phyloP scores from a whole-genome alignment of 1,140 invertebrate species.

The Zaprionus lachaisei region DNA sequence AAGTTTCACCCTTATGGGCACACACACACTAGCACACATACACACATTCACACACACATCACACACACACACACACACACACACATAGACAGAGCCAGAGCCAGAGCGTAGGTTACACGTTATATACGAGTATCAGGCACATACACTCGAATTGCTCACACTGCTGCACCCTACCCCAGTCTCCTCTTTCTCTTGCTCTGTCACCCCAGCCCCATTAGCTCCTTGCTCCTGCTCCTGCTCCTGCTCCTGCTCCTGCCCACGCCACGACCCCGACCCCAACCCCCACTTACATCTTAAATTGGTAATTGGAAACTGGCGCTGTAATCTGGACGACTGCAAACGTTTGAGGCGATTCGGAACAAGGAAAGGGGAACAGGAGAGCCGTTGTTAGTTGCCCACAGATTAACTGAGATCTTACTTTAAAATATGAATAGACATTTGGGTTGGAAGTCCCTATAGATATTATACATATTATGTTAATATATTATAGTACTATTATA shows the following conservation, averaged over 20 bases:
- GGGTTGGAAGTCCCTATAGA: too few relatives aligned
- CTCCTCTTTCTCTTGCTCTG: conserved; percentile 2
- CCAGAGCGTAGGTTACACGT: conserved; percentile 18
- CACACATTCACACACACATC: conserved; percentile 8
- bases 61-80: conserved; percentile 16
- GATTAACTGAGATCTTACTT: too few relatives aligned
- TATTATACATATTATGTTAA: too few relatives aligned
- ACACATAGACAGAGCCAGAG: conserved; percentile 9
- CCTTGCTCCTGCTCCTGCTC: neutral
- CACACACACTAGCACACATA: conserved; percentile 26
- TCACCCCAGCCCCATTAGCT: conserved; percentile 2
- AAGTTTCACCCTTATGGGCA: conserved; percentile 72
- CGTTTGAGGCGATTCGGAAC: neutral
- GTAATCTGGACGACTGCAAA: neutral
- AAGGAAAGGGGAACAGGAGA: neutral
- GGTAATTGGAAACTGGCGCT: neutral
- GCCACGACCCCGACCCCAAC: neutral
- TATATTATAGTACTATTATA: too few relatives aligned
- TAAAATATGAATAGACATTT: too few relatives aligned
- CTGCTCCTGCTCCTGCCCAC: neutral
- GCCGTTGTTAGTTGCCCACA: neutral
- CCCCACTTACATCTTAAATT: neutral
- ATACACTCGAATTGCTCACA: conserved; percentile 66
- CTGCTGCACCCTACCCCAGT: conserved; percentile 23
- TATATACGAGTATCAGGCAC: conserved; percentile 47